Evolutionary conservation across 1,140 invertebrate genomes (phyloP), one percentile per base, ranked within the genome.

Genomic region (Anadara kagoshimensis): DNA sequence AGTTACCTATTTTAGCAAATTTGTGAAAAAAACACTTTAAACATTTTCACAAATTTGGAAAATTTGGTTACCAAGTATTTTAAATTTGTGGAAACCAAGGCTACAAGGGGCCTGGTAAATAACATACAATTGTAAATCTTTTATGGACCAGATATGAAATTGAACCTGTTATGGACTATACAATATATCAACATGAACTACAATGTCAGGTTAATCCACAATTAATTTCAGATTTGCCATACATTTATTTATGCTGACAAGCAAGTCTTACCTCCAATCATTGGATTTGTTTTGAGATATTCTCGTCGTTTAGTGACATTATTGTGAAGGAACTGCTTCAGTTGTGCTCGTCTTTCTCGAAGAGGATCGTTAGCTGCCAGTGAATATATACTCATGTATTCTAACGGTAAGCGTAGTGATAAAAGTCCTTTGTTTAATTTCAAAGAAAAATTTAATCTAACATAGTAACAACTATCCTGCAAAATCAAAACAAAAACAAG

Each of bases 361-460:
- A 97, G 94, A 26, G 93, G 92, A 89, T 98, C 97, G 75, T 94
- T 92, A 12, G 96, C 96, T 69, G 88, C 95, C 29, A 98, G 90
- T 12, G 94, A 94, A 89, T 98, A 97, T 87, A 96, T 95, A 41
- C 96, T 96, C 96, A 99, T 98, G 90, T 98, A 99, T 89, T 98
- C 96, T 63, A 98, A 88, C 2, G 97, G 97, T 58, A 99, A 91
- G 62, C 84, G 84, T 53, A 91, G 69, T 18, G 72, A 91, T 10
- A 93, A 90, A 36, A 95, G 89, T 59, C 96, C 96, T 91, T 98
- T 98, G 86, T 98, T 96, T 56, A 99, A 89, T 90, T 99, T 99
- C 11, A 92, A 90, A 10, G 95, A 93, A 90, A 99, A 98, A 47
- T 93, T 92, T 89, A 97, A 94, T 78, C 97, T 91, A 0, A 99